These are phyloP conservation scores for Homarus gammarus DNA, from an alignment of 2,888 invertebrate species.

Conservation along the genomic window DNA sequence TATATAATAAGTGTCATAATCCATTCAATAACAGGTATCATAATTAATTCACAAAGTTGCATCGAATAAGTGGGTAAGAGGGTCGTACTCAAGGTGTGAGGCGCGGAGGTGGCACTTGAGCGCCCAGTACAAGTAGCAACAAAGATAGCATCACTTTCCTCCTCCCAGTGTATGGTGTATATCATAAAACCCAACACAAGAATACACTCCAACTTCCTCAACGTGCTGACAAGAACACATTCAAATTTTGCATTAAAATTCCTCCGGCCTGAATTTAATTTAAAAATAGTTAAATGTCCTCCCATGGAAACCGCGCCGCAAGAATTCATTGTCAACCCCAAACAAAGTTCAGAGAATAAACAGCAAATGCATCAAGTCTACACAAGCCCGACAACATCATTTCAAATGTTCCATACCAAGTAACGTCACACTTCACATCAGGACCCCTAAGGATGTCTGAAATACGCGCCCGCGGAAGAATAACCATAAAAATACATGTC, in stretches of 20 bases:
- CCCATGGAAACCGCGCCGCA: slow-evolving; percentile 36
- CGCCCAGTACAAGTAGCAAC: too few species aligned
- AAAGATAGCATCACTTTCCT: background rate
- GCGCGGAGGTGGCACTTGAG: too few species aligned
- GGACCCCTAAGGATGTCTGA: slow-evolving; percentile 52
- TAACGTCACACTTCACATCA: slow-evolving; percentile 30
- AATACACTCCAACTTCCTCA: slow-evolving; percentile 24
- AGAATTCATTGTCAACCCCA: slow-evolving; percentile 53
- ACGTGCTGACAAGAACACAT: slow-evolving; percentile 11
- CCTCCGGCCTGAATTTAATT: slow-evolving; percentile 47
- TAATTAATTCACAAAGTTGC: too few species aligned
- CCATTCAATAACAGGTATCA: too few species aligned
- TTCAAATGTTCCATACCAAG: slow-evolving; percentile 30
- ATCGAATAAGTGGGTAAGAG: too few species aligned
- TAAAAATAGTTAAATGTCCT: slow-evolving; percentile 53
- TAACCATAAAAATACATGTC: slow-evolving; percentile 70
- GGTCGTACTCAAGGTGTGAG: too few species aligned
- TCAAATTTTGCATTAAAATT: slow-evolving; percentile 45
- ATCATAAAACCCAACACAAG: slow-evolving; percentile 13
- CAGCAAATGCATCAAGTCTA: slow-evolving; percentile 36
- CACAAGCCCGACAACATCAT: slow-evolving; percentile 22
- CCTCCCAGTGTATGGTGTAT: background rate
- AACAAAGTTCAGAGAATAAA: slow-evolving; percentile 57
- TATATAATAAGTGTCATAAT: too few species aligned
- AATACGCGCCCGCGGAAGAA: slow-evolving; percentile 40